Conservation (phyloP, 2,113 vertebrate genomes). For the Ivindomyrus marchei region DNA sequence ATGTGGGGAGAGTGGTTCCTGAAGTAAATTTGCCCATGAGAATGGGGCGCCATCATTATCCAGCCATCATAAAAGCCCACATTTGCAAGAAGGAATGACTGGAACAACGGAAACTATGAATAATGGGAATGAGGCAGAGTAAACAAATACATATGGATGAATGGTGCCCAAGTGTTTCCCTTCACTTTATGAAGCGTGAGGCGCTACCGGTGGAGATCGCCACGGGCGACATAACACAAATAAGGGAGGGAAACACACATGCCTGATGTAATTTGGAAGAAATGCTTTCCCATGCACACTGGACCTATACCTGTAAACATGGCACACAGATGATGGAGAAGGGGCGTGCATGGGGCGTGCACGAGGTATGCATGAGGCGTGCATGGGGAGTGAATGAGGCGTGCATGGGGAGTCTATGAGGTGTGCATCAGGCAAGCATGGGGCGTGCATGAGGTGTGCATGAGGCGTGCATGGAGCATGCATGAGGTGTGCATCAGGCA, state of each 20-base stretch:
- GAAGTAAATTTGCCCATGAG: conserved; percentile 15
- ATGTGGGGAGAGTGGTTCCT: not conserved
- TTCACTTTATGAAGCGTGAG: conserved; percentile 13
- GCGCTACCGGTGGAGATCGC: conserved; percentile 11
- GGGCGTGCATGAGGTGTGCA: too few relatives aligned
- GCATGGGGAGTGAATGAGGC: rapidly evolving
- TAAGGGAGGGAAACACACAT: not conserved
- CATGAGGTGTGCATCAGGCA: too few relatives aligned
- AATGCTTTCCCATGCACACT: conserved; percentile 1
- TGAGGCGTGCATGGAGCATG: too few relatives aligned
- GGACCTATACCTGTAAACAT: not conserved
- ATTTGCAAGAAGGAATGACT: conserved; percentile 5
- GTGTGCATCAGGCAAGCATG: not conserved
- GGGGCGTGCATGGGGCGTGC: not conserved
- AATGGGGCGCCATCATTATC: not conserved
- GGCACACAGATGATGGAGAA: not conserved
- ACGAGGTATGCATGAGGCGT: not conserved
- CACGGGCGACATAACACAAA: conserved; percentile 7
- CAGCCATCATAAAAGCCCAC: not conserved
- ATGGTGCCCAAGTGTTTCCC: conserved; percentile 11
- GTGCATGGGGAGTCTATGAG: not conserved
- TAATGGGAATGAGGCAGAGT: conserved; percentile 19
- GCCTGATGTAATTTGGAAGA: not conserved
- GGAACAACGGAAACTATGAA: conserved; percentile 22
- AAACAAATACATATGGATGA: conserved; percentile 15